Evolutionary conservation across 1,140 invertebrate species (phyloP), one percentile per base, ranked within the genome.

Genomic region (Armadillidium nasatum): DNA sequence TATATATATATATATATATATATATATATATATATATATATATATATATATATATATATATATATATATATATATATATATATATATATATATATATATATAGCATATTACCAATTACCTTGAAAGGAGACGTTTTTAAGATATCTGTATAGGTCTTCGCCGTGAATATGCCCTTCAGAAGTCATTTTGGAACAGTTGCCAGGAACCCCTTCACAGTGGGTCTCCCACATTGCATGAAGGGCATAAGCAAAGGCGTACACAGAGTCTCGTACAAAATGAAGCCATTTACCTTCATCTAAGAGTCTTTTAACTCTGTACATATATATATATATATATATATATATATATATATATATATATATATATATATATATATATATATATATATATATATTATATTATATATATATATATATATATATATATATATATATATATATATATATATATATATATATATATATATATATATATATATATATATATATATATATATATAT

Each of bases 211-310:
- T 82, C 79, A 76, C 88, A 89, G 4, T 82, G 76, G 0, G 84
- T 82, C 13, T 71, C 44, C 60, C 86, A 86, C 82, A 88, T 83
- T 76, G 86, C 83, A 78, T 87, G 83, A 7, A 89, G 83, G 0
- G 87, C 87, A 68, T 86, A 81, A 0, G 87, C 88, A 74, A 88
- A 88, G 0, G 88, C 85, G 80, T 88, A 88, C 3, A 86, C 87
- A 0, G 88, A 85, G 80, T 89, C 88, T 15, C 88, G 80, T 0
- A 89, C 85, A 80, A 89, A 88, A 80, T 89, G 88, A 23, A 88
- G 78, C 76, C 86, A 87, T 19, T 84, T 82, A 44, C 85, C 85
- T 76, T 88, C 86, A 43, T 82, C 83, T 82, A 73, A 78, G 22
- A 10, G 23, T 15, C 11, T 23, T 0, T 71, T 19, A 60, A 1